Evolutionary conservation across 1,140 invertebrate species (phyloP).

Genomic region (Heliconius nattereri): DNA sequence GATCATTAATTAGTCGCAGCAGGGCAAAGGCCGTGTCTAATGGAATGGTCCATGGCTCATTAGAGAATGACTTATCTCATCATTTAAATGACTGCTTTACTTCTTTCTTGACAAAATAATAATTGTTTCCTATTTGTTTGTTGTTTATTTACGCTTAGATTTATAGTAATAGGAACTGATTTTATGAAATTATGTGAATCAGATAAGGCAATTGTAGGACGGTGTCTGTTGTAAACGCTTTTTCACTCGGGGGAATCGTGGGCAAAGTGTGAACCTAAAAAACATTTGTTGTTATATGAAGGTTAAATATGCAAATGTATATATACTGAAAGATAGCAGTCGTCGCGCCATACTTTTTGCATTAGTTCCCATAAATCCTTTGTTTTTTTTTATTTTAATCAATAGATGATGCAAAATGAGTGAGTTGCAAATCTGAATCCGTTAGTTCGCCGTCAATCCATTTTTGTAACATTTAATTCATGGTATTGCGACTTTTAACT

Average conservation of each 20-base stretch:
- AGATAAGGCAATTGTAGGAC: no score
- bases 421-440: conserved; percentile 20
- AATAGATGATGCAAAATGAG: conserved; percentile 1
- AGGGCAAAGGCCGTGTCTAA: conserved; percentile 22
- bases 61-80: conserved; percentile 4
- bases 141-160: background rate
- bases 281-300: no score
- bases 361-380: no score
- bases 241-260: no score
- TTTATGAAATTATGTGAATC: no score
- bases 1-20: background rate
- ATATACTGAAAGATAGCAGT: no score
- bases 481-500: background rate
- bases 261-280: no score
- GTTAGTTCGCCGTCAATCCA: conserved; percentile 3
- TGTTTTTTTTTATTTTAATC: background rate
- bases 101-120: background rate
- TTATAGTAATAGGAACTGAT: background rate
- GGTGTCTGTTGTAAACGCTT: no score
- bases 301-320: no score
- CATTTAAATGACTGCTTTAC: background rate
- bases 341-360: no score
- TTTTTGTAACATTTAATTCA: conserved; percentile 9
- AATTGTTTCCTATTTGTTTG: background rate
- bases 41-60: conserved; percentile 17